Base-by-base conservation (phyloP, 2,888 invertebrate genomes). In the Timema cristinae region DNA sequence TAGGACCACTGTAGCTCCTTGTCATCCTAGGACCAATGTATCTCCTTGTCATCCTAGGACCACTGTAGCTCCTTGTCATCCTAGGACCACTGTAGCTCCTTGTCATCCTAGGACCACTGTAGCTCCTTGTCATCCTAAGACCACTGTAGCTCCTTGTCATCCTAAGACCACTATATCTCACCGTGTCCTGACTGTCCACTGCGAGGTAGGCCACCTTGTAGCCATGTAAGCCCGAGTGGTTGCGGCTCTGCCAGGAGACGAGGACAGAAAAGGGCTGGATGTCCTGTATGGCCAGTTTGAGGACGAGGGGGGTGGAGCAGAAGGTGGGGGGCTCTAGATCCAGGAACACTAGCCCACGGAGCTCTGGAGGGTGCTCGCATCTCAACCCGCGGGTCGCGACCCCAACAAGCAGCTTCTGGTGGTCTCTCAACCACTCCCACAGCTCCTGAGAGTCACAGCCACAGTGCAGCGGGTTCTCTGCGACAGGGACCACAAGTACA, bases 401-500 rank as follows among this genome's bases (percentile, higher is more conserved):
- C 61, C 79, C 78, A 75, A 79, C 77, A 82, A 91, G 84, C 72
- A 91, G 86, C 84, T 94, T 94, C 79, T 90, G 89, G 84, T 97
- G 93, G 81, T 94, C 92, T 79, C 93, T 87, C 80, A 96, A 86
- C 96, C 95, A 97, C 83, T 91, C 92, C 93, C 96, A 95, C 67
- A 95, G 87, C 81, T 94, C 93, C 83, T 94, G 92, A 73, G 94
- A 90, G 81, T 95, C 93, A 82, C 96, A 97, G 79, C 90, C 92
- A 83, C 96, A 97, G 75, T 91, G 90, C 77, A 96, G 85, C 66
- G 96, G 95, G 83, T 96, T 96, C 80, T 93, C 95, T 93, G 87
- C 67, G 78, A 80, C 76, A 75, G 72, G 71, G 72, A 73, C 63
- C 15, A 71, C 70, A 66, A 73, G 52, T 68, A 13, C 13, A 13